Percentiles rank a stretch among this genome's conserved stretches.
Conservation (phyloP, 2,113 vertebrate species). For the Trachemys scripta region DNA sequence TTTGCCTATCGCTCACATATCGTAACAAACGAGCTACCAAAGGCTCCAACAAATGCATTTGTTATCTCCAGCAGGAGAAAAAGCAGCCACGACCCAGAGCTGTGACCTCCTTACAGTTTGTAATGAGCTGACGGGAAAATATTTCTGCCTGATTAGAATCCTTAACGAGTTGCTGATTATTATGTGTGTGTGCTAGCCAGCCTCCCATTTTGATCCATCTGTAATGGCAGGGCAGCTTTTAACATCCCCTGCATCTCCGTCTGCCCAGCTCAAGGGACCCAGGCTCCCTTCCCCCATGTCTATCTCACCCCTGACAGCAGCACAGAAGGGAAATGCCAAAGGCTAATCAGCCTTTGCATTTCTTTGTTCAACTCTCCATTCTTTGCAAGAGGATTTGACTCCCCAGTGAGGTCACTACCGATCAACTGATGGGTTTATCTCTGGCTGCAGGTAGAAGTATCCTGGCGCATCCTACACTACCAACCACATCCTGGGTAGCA, state of each 20-base stretch:
- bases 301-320: not conserved
- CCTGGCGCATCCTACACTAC: not conserved
- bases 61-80: conserved; percentile 50
- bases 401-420: not conserved
- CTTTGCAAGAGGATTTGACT: conserved; percentile 26
- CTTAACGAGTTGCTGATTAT: conserved; percentile 42
- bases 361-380: conserved; percentile 18
- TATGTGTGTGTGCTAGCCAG: conserved; percentile 18
- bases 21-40: conserved; percentile 64
- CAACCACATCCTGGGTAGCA: not conserved
- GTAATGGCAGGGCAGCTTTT: not conserved
- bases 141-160: conserved; percentile 76
- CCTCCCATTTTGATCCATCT: not conserved
- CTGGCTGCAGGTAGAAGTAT: not conserved
- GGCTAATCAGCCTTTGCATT: not conserved
- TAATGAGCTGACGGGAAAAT: conserved; percentile 73
- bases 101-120: conserved; percentile 62
- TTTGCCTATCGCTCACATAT: not conserved
- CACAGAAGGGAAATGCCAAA: conserved; percentile 19
- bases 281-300: not conserved
- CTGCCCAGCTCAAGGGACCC: not conserved
- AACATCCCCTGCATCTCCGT: not conserved
- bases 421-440: conserved; percentile 19
- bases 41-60: conserved; percentile 20
- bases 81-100: conserved; percentile 48